Evolutionary conservation across 1,140 invertebrate genomes (phyloP), one percentile per base, ranked within the genome.

Genomic region (Drosophila arizonae): DNA sequence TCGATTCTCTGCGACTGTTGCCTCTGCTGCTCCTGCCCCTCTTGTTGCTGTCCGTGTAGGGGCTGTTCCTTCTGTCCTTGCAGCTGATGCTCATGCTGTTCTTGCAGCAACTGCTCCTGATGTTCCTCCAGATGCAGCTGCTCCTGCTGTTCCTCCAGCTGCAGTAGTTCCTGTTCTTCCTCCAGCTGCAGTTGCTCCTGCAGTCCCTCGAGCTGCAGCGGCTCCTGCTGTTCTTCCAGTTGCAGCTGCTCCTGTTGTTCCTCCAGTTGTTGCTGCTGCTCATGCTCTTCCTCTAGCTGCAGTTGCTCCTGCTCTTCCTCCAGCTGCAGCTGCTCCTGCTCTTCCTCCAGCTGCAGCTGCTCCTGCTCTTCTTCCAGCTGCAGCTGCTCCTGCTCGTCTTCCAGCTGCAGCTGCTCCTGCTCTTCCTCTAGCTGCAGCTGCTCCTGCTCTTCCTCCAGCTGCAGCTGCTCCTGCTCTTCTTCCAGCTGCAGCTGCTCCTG

Each of bases 1-100:
- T 39, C 9, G 2, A 10, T 9, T 39, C 36, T 39, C 36, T 11
- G 36, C 1, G 15, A 2, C 43, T 45, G 43, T 8, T 17, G 43
- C 6, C 15, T 15, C 43, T 45, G 43, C 15, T 24, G 9, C 30
- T 64, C 64, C n/a, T 74, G 30, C 6, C 8, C 30, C 30, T 33
- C 4, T 8, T 33, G 33, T 33, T 33, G 6, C 9, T 2, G 28
- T 30, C 28, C 28, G 2, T 5, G 30, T 15, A 36, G 33, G 0
- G 60, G 48, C 17, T 66, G 56, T 13, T 62, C 70, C 30, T 48
- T 46, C 5, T n/a, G 36, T 30, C 0, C 64, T 10, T 74, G 62
- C 15, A 55, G 30, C 30, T 62, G 54, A 2, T 24, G 21, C 21
- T 24, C 21, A 6, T 33, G 39, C 6, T 5, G 5, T 6, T 5